Evolutionary conservation across 2,113 vertebrate genomes (phyloP), one percentile per base, ranked within the genome.

Genomic region (Phoxinus phoxinus): DNA sequence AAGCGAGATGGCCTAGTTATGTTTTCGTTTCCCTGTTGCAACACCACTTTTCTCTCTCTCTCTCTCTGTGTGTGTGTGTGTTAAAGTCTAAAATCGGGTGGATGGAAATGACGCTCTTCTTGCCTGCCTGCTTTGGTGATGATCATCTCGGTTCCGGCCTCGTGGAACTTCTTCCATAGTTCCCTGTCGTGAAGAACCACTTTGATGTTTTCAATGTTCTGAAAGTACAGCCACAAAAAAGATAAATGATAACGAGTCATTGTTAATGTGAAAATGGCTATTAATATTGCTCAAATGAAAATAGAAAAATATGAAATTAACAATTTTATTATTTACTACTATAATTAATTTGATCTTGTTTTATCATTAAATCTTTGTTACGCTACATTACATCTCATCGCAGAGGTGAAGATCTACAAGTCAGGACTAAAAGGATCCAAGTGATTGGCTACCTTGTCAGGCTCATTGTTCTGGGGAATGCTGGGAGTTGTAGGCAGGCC

Each of bases 71-170:
- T 41, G 1, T 3, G 37, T 21, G 17, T 32, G 32, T 87, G 44
- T 13, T 41, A 37, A 78, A 37, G 56, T 80, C 23, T 67, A 2
- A 44, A 25, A 63, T n/a, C 30, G 6, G 37, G 12, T 21, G 59
- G 6, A 35, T 23, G 63, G 7, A 23, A 59, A 51, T 81, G 2
- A 7, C 0, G 32, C 73, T 84, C n/a, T 30, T 95, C 96, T 95
- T 82, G 98, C 98, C 98, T 98, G 94, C 98, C 98, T 69, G 98
- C 98, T 94, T 99, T 99, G 59, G 98, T 99, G 89, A 99, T 99
- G 93, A 99, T 99, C 98, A 99, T 99, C 94, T 99, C 98, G 0
- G 98, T 99, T 76, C 97, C 97, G 2, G 97, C 96, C 89, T 99
- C 98, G 72, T 99, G 97, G 88, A 99, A 99, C 92, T 97, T 98